phyloP scores from a whole-genome alignment of 2,113 vertebrate species.

The Catharus bicknelli region DNA sequence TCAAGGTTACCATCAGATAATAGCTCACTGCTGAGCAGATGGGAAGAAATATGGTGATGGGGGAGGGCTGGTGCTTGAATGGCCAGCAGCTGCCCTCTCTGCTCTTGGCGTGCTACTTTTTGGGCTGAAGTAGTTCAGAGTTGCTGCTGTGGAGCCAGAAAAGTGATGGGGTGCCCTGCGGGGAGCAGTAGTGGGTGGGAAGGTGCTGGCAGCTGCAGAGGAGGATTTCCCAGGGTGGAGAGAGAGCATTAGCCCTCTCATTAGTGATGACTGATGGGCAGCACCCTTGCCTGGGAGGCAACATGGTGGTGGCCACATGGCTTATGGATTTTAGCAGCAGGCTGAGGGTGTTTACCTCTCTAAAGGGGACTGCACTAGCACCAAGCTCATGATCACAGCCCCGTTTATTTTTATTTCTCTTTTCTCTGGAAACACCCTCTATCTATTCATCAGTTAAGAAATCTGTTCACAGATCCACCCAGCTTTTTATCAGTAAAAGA shows the following conservation, averaged over 20 bases:
- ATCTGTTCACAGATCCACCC: not conserved
- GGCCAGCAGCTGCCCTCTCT: not conserved
- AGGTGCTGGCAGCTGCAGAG: not conserved
- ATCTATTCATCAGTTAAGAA: not conserved
- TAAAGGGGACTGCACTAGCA: not conserved
- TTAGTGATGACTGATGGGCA: not conserved
- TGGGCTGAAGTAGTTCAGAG: not conserved
- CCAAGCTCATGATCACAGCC: not conserved
- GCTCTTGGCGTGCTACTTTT: not conserved
- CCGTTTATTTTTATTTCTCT: not conserved
- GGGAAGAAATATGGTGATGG: slow-evolving; percentile 48
- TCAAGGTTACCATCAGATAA: slow-evolving; percentile 40
- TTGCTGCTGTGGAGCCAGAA: rapidly evolving
- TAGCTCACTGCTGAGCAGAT: slow-evolving; percentile 23
- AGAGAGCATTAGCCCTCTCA: not conserved
- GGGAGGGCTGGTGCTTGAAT: not conserved
- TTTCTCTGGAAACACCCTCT: not conserved
- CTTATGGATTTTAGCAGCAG: not conserved
- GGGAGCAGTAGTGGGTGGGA: not conserved
- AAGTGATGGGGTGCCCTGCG: not conserved
- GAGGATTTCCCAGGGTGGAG: not conserved
- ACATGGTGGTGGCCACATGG: not conserved
- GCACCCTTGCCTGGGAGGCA: not conserved
- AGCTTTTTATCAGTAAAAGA: not conserved
- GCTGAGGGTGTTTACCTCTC: not conserved